phyloP scores from a whole-genome alignment of 2,888 invertebrate genomes.

The Phengaris arion region DNA sequence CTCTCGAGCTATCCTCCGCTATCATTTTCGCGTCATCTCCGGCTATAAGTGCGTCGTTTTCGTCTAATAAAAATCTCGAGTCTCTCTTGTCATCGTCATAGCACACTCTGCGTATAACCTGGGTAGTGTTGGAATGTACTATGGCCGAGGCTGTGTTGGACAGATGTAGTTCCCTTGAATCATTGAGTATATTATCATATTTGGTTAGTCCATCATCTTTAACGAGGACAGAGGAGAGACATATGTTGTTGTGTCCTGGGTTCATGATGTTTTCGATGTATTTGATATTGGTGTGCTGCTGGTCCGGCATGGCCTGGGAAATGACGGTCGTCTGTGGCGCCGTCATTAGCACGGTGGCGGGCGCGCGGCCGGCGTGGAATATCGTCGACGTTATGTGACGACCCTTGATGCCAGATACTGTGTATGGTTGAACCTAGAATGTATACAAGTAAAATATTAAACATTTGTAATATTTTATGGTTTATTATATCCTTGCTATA shows the following conservation, averaged over 20 bases:
- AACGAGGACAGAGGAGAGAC: constrained; percentile 58
- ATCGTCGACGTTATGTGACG: constrained; percentile 68
- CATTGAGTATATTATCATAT: constrained; percentile 61
- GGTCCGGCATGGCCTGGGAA: constrained; percentile 57
- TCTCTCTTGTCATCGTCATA: constrained; percentile 58
- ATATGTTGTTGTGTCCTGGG: constrained; percentile 54
- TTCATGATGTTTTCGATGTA: constrained; percentile 66
- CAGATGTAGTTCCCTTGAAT: constrained; percentile 60
- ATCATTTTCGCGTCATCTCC: constrained; percentile 61
- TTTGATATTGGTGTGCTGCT: constrained; percentile 55
- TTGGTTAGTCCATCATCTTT: constrained; percentile 62
- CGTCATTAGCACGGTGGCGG: constrained; percentile 68
- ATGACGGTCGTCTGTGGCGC: constrained; percentile 69
- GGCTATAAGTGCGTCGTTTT: constrained; percentile 54
- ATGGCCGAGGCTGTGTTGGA: constrained; percentile 64
- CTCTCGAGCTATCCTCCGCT: constrained; percentile 60
- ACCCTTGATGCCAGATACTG: constrained; percentile 60
- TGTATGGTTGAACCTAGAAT: constrained; percentile 66
- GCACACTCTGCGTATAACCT: constrained; percentile 68
- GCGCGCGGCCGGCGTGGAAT: constrained; percentile 62
- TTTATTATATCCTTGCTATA: too few relatives aligned
- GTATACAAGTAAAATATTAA: constrained; percentile 8
- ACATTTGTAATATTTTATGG: too few relatives aligned
- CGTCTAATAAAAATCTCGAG: constrained; percentile 56
- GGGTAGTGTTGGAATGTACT: constrained; percentile 65